A percentile compares a stretch with the other conserved stretches of the same genome.
Evolutionary conservation across 2,797 vertebrate genomes (phyloP).

Genomic region (Alosa sapidissima): DNA sequence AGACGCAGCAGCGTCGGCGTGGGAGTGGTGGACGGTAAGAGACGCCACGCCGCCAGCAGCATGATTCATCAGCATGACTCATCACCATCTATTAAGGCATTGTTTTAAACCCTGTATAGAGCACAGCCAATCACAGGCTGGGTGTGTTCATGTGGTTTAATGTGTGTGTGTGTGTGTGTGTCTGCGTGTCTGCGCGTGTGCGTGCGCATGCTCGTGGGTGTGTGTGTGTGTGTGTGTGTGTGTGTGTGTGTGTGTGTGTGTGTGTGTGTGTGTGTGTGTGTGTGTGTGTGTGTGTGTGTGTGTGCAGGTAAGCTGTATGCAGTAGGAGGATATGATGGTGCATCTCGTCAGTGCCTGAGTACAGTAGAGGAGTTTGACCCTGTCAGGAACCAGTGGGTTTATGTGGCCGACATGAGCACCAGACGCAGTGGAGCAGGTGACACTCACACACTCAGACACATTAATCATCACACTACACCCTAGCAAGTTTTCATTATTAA

Average conservation of each 20-base stretch:
- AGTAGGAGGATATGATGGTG: constrained; percentile 92
- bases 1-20: constrained; percentile 96
- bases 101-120: too few species aligned
- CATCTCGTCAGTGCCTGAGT: constrained; percentile 93
- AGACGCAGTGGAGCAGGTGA: constrained; percentile 95
- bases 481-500: too few species aligned
- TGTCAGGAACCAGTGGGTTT: constrained; percentile 86
- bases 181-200: background rate
- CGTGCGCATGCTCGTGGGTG: background rate
- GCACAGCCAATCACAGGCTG: background rate
- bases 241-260: background rate
- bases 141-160: background rate
- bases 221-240: background rate
- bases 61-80: background rate
- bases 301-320: constrained; percentile 88
- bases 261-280: constrained; percentile 25
- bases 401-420: constrained; percentile 94
- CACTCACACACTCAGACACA: background rate
- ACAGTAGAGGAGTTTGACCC: constrained; percentile 95
- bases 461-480: too few species aligned
- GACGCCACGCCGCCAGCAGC: background rate
- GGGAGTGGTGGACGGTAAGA: constrained; percentile 90
- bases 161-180: background rate
- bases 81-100: too few species aligned
- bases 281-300: background rate